phyloP scores from a whole-genome alignment of 2,888 invertebrate species.

The Drosophila yooni region DNA sequence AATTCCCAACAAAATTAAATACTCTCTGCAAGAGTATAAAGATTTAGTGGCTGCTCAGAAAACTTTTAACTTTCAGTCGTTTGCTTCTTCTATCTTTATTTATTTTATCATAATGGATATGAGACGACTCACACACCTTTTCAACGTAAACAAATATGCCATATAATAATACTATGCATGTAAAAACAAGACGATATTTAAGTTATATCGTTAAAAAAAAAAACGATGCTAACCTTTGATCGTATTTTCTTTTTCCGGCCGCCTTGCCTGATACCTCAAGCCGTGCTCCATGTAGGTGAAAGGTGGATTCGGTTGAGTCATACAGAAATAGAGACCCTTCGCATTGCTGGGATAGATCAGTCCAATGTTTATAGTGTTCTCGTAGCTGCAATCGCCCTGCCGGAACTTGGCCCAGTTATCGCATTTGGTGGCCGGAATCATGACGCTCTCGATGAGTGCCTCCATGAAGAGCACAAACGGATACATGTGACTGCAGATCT shows the following conservation, averaged over 20 bases:
- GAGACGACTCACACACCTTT: background rate
- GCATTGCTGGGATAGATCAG: conserved; percentile 73
- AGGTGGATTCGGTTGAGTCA: conserved; percentile 79
- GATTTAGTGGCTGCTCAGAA: background rate
- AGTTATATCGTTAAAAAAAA: background rate
- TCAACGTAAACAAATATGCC: background rate
- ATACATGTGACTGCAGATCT: conserved; percentile 82
- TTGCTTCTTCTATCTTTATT: background rate
- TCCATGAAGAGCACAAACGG: conserved; percentile 82
- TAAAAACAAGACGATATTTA: conserved; percentile 17
- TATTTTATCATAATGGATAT: background rate
- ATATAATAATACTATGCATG: conserved; percentile 21
- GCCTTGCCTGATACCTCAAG: conserved; percentile 59
- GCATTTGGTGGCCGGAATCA: conserved; percentile 80
- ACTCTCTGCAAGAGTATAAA: background rate
- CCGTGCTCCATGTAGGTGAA: conserved; percentile 80
- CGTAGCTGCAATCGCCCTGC: conserved; percentile 67
- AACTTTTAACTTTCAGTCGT: background rate
- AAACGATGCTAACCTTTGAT: background rate
- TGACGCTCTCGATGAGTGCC: conserved; percentile 77
- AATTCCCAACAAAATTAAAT: background rate
- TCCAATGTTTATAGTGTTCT: conserved; percentile 74
- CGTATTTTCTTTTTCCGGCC: conserved; percentile 3
- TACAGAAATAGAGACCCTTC: conserved; percentile 76
- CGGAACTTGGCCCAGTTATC: conserved; percentile 80